Conservation (phyloP, 1,140 invertebrate species). For the Hypothenemus hampei region DNA sequence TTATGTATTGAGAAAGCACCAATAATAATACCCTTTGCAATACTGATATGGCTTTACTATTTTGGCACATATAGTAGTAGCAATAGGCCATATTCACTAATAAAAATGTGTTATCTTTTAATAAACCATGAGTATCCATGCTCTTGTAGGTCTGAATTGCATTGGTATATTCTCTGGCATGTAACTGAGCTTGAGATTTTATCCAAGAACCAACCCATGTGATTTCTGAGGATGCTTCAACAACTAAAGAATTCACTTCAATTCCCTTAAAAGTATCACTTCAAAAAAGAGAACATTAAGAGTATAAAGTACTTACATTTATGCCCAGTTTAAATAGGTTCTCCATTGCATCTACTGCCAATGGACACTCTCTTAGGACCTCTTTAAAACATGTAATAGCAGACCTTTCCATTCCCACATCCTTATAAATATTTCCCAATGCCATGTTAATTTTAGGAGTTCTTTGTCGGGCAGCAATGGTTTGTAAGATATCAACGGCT, state of each 20-base stretch:
- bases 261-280: constrained; percentile 45
- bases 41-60: constrained; percentile 42
- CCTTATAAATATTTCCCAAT: constrained; percentile 67
- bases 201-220: constrained; percentile 65
- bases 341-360: constrained; percentile 66
- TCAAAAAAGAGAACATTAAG: neutral
- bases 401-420: constrained; percentile 65
- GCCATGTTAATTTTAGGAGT: constrained; percentile 60
- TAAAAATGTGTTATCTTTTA: constrained; percentile 63
- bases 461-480: constrained; percentile 58
- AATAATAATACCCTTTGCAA: constrained; percentile 44
- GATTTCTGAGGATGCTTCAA: constrained; percentile 52
- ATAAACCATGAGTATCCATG: constrained; percentile 55
- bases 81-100: constrained; percentile 62
- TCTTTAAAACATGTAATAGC: constrained; percentile 76
- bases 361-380: constrained; percentile 63
- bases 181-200: constrained; percentile 61
- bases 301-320: constrained; percentile 44
- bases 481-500: constrained; percentile 66
- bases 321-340: constrained; percentile 64
- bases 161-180: constrained; percentile 58
- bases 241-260: constrained; percentile 64
- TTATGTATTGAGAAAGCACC: neutral
- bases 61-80: constrained; percentile 57
- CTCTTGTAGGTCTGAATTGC: constrained; percentile 58